Evolutionary conservation across 2,888 invertebrate species (phyloP), one percentile per base, ranked within the genome.

Genomic region (Tetramorium bicarinatum): DNA sequence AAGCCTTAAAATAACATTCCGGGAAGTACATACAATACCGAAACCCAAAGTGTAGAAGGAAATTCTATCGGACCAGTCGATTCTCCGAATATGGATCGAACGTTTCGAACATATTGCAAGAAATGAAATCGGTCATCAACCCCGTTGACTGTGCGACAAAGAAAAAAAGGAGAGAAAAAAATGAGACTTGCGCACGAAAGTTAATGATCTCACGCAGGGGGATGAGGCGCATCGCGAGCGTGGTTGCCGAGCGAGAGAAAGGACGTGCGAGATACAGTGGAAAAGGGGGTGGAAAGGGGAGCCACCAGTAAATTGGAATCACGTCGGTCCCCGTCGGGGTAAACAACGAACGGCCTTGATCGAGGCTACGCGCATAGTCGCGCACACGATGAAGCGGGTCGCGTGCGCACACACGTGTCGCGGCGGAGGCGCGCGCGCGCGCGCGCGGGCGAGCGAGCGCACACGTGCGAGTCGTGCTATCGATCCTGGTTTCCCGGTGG

Each of bases 291-390:
- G 38, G 38, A 4, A 13, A 21, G n/a, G n/a, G 44, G n/a, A 0
- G 64, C 64, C 69, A 84, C 85, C 64, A 8, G 87, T 85, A 88
- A 90, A 87, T 90, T 90, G 84, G 84, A 89, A 89, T 84, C 75
- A 76, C 84, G 85, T 85, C 86, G 90, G 87, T 38, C 83, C 88
- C 82, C 69, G 64, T 77, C 76, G 87, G 88, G 82, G 85, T 89
- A 90, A 86, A 86, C 83, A 85, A 82, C 82, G 71, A 89, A 88
- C 86, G 89, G 86, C 89, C 90, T 90, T 90, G 91, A 90, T 90
- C 89, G 88, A 83, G 86, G 87, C 86, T 85, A 85, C 66, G 84
- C 82, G 61, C 34, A 54, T 71, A 72, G 74, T 38, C 74, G 34
- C 59, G 56, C 64, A 59, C 67, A 47, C 25, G 66, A 61, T 56